Evolutionary conservation across 2,797 vertebrate genomes (phyloP).

Genomic region (Gouania willdenowi): DNA sequence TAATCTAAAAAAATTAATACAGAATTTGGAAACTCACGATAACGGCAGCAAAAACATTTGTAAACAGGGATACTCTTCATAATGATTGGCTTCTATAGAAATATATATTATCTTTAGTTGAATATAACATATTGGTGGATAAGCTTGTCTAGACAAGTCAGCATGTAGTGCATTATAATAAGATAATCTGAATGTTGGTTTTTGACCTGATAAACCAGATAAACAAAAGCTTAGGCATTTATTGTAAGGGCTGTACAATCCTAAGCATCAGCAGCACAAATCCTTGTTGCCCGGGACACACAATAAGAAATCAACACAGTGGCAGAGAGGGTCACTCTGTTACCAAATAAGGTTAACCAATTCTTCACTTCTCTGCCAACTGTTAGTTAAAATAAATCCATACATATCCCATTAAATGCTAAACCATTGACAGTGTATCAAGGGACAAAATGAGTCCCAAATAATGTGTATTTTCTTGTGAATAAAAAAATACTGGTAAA

Average conservation of each 20-base stretch:
- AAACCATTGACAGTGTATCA: too few species aligned
- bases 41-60: not conserved
- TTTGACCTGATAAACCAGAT: slow-evolving; percentile 16
- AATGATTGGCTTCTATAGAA: too few species aligned
- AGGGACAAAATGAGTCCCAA: too few species aligned
- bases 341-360: too few species aligned
- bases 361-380: too few species aligned
- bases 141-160: slow-evolving; percentile 4
- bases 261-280: slow-evolving; percentile 26
- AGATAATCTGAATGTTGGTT: slow-evolving; percentile 32
- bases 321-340: too few species aligned
- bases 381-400: too few species aligned
- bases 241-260: slow-evolving; percentile 17
- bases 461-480: too few species aligned
- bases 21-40: slow-evolving; percentile 1
- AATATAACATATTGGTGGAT: not conserved
- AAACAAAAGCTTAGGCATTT: slow-evolving; percentile 25
- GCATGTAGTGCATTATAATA: slow-evolving; percentile 26
- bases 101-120: not conserved
- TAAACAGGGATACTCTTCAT: not conserved
- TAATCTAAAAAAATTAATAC: slow-evolving; percentile 32
- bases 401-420: too few species aligned
- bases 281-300: slow-evolving; percentile 52
- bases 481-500: slow-evolving; percentile 8
- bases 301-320: slow-evolving; percentile 49